Base-by-base conservation (phyloP, 2,888 invertebrate genomes). In the Hetaerina titia region DNA sequence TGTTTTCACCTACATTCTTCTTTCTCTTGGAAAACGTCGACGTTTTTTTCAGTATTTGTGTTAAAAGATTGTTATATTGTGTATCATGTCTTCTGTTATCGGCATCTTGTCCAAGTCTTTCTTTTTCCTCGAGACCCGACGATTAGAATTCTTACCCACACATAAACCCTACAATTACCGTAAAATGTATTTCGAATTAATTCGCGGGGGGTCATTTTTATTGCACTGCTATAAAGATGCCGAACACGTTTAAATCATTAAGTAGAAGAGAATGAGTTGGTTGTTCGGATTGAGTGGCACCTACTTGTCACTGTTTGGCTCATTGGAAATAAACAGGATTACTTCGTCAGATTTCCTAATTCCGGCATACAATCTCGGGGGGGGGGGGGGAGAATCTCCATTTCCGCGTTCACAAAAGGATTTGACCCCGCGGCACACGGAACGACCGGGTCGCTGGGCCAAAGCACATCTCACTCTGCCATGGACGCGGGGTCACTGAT, bases 321-420 rank as follows among this genome's bases (percentile, higher is more conserved):
- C 31, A 81, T 25, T 81, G 81, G 25, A 22, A 81, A 81, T 81
- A 81, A 81, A 81, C 13, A 31, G 31, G 2, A 15, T 81, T 31
- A 25, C 81, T 81, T 25, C 25, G 13, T 31, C 25, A 31, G 81
- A 31, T 81, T 31, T 25, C 81, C 81, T 31, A 81, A 81, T 81
- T 25, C 81, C 25, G 0, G 31, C 11, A 31, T 31, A 22, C 81
- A 81, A 81, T 31, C 81, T 31, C 31, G 81, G 81, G 45, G 4
- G 45, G 45, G 45, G 45, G 45, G 45, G 45, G 45, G 45, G 45
- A 81, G 9, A 4, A 31, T 31, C 31, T 31, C 13, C 13, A 31
- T 81, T 81, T 19, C 81, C 81, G 31, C 31, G 81, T 81, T 9
- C 81, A 81, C 81, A 81, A 81, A 81, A 31, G 81, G 81, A 81